phyloP scores from a whole-genome alignment of 2,113 vertebrate species.

The Pseudopodoces humilis region DNA sequence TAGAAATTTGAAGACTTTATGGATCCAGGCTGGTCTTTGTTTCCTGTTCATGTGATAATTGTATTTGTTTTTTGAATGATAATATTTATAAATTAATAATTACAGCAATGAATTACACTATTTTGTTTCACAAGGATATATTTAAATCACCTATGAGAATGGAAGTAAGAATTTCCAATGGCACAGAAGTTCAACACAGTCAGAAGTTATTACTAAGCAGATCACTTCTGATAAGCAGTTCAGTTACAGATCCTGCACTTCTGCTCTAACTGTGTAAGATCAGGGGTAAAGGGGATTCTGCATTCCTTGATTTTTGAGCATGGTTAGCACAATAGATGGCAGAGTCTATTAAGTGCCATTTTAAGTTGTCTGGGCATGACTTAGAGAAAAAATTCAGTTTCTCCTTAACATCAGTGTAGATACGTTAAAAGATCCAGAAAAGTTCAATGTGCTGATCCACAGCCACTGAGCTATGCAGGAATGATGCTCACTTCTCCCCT shows the following conservation, averaged over 20 bases:
- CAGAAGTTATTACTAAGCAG: background rate
- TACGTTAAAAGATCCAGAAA: background rate
- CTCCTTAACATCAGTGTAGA: background rate
- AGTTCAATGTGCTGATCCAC: background rate
- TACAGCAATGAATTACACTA: background rate
- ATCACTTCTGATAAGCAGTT: background rate
- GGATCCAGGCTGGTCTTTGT: background rate
- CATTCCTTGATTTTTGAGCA: background rate
- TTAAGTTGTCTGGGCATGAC: background rate
- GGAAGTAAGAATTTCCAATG: background rate
- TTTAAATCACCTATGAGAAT: background rate
- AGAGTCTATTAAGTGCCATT: background rate
- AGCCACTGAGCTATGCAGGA: background rate
- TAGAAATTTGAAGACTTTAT: background rate
- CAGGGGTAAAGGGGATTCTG: background rate
- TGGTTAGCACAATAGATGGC: background rate
- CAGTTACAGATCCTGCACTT: background rate
- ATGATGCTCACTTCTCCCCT: accelerated
- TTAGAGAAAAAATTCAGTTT: background rate
- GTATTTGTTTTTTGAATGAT: background rate
- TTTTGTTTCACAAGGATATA: background rate
- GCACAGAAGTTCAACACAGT: background rate
- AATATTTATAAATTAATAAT: background rate
- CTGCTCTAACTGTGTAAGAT: background rate
- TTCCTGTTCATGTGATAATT: background rate